Base-by-base conservation (phyloP, 2,113 vertebrate species). In the Maccullochella peelii region DNA sequence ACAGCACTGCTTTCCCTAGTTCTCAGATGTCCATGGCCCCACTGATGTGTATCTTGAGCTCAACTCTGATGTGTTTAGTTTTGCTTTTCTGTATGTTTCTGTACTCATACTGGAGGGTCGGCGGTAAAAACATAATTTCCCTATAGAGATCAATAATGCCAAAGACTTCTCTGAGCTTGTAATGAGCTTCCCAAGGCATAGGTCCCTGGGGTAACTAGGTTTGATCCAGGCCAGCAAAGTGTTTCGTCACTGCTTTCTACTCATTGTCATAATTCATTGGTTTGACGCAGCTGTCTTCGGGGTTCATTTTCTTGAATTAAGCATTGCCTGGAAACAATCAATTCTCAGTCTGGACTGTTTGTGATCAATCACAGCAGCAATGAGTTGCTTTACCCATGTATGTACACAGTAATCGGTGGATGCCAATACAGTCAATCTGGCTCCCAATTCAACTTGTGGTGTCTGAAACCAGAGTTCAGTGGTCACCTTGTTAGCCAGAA, bases 91-190 rank as follows among this genome's bases (percentile, higher is more conserved):
- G 30, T 18, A 10, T 57, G 11, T 44, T 30, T 73, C 50, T 70
- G 36, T 59, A 57, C 59, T 79, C 63, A 79, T 71, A 61, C 71
- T 10, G 44, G 77, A 85, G 67, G 47, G 55, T 74, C 3, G 67
- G 49, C 81, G 44, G 83, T 87, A 86, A 77, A 89, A 75, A 82
- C 73, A 84, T 71, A 73, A 88, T 88, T 91, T 88, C 82, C 84
- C 75, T 58, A 49, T 58, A 67, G 71, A 74, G 30, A 91, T 91
- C 91, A 86, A 90, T 91, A 82, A 70, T 71, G 80, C 76, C 77
- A 84, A 83, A 89, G 73, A 82, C 59, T 86, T 81, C 20, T 70
- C 71, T n/a, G 76, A 44, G 59, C 82, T 83, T 70, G 47, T 89
- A 90, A 90, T 87, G 74, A 89, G 82, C 83, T 79, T 87, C 73